Percentiles rank a stretch among this genome's conserved stretches.
These are phyloP conservation scores for Amyelois transitella DNA, from an alignment of 1,140 invertebrate genomes.

Conservation along the genomic window DNA sequence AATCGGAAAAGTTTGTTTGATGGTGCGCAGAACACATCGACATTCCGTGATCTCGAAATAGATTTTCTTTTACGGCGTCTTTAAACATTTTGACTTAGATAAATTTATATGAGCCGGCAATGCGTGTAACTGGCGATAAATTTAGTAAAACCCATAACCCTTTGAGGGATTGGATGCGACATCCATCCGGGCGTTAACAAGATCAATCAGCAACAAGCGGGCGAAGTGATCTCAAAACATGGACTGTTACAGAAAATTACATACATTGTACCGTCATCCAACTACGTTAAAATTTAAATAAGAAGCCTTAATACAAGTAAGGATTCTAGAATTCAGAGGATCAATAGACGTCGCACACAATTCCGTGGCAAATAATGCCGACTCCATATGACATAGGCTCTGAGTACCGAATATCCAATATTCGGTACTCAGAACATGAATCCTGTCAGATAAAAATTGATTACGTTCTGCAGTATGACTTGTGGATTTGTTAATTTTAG, in stretches of 20 bases:
- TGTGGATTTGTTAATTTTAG: no score
- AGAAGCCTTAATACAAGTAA: background rate
- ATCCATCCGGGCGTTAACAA: slow-evolving; percentile 17
- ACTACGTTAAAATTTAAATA: background rate
- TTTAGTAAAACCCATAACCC: slow-evolving; percentile 29
- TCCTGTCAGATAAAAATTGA: no score
- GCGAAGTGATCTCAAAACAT: background rate
- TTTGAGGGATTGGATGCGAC: slow-evolving; percentile 32
- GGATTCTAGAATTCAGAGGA: no score
- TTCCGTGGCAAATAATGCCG: no score
- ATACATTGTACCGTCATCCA: background rate
- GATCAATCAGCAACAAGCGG: slow-evolving; percentile 28
- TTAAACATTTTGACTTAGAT: background rate
- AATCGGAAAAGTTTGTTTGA: no score
- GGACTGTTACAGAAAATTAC: background rate
- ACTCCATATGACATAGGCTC: no score
- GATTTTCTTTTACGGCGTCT: background rate
- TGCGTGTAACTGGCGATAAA: slow-evolving; percentile 11
- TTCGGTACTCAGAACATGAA: no score
- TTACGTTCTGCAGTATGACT: no score
- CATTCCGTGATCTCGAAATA: background rate
- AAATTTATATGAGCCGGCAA: background rate
- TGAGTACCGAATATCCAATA: no score
- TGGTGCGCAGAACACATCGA: background rate
- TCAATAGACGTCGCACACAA: no score